Conservation (phyloP, 2,113 vertebrate species). For the zebrafish (Danio rerio) region GRCz12tu NC_133200.1:5376001-5376500, state of each 20-base stretch:
- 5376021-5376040: not conserved
- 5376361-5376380: not conserved
- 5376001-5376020: not conserved
- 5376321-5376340: constrained; percentile 8
- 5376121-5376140: not conserved
- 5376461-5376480: constrained; percentile 3
- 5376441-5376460: constrained; percentile 21
- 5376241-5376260: not conserved
- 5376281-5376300: not conserved
- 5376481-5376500: not conserved
- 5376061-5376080: not conserved
- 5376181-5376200: not conserved
- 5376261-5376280: not conserved
- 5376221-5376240: constrained; percentile 28
- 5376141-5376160: not conserved
- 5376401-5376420: constrained; percentile 3
- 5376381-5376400: not conserved
- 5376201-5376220: constrained; percentile 26
- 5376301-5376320: not conserved
- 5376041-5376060: not conserved
- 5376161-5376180: constrained; percentile 4
- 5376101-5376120: not conserved
- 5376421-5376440: constrained; percentile 4
- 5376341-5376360: not conserved
- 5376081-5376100: not conserved